Evolutionary conservation across 2,113 vertebrate species (phyloP).

Genomic region (Oreotragus oreotragus): DNA sequence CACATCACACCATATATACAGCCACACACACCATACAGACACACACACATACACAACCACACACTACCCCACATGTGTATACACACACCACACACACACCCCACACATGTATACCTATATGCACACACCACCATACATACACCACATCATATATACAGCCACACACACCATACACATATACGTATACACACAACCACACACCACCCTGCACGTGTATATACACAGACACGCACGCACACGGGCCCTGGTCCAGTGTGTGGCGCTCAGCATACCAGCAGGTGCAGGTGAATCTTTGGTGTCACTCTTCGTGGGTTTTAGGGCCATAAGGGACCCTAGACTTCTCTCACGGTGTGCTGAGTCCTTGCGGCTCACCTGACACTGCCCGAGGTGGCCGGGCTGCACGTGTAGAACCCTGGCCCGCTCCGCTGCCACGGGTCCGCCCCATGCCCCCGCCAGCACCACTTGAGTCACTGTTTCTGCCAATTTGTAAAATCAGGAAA

Average conservation of each 20-base stretch:
- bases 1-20: not conserved
- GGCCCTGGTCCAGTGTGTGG: not conserved
- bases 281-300: not conserved
- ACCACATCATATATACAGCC: too few species aligned
- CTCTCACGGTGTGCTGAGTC: not conserved
- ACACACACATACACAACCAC: too few species aligned
- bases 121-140: too few species aligned
- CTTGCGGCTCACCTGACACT: not conserved
- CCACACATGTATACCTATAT: too few species aligned
- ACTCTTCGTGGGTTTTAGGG: not conserved
- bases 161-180: too few species aligned
- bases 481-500: not conserved
- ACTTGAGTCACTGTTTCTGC: not conserved
- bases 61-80: too few species aligned
- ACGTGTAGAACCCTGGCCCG: not conserved
- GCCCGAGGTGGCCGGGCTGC: accelerated
- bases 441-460: not conserved
- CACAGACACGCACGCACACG: not conserved
- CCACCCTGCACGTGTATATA: too few species aligned
- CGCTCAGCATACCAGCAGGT: not conserved
- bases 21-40: not conserved
- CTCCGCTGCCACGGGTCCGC: not conserved
- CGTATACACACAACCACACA: too few species aligned
- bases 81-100: too few species aligned
- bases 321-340: not conserved